Evolutionary conservation across 1,140 invertebrate species (phyloP).

Genomic region (Carposina sasakii): DNA sequence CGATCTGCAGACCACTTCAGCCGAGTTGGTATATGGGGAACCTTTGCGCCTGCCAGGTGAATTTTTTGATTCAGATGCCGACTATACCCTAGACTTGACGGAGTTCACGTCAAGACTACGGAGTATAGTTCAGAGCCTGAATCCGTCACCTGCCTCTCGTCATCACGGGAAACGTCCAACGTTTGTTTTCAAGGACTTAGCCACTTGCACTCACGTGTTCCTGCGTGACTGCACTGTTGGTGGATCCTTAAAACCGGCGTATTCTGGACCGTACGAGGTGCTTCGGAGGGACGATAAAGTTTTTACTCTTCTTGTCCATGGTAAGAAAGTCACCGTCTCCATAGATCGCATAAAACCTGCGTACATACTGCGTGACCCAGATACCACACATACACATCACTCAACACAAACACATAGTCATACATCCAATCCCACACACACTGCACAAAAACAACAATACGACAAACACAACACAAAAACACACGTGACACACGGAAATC

Average conservation of each 20-base stretch:
- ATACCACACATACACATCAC: neutral
- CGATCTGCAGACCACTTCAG: conserved; percentile 31
- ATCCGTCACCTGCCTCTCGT: neutral
- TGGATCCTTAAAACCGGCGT: neutral
- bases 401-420: neutral
- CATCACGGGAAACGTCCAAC: neutral
- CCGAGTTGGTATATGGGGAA: conserved; percentile 47
- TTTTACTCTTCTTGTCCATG: neutral
- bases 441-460: no score
- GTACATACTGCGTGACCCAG: neutral
- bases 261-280: neutral
- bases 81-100: neutral
- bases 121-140: neutral
- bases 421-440: neutral
- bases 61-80: conserved; percentile 25
- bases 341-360: conserved; percentile 1
- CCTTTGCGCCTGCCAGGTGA: conserved; percentile 43
- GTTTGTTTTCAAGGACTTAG: neutral
- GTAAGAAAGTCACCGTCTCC: neutral
- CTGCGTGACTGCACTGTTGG: neutral
- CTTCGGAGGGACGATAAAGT: neutral
- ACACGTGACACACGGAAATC: no score
- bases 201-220: neutral
- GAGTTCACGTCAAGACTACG: neutral
- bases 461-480: no score